Percentiles rank a stretch among this genome's conserved stretches.
Conservation (phyloP, 2,888 invertebrate genomes). For the Macaria liturata region DNA sequence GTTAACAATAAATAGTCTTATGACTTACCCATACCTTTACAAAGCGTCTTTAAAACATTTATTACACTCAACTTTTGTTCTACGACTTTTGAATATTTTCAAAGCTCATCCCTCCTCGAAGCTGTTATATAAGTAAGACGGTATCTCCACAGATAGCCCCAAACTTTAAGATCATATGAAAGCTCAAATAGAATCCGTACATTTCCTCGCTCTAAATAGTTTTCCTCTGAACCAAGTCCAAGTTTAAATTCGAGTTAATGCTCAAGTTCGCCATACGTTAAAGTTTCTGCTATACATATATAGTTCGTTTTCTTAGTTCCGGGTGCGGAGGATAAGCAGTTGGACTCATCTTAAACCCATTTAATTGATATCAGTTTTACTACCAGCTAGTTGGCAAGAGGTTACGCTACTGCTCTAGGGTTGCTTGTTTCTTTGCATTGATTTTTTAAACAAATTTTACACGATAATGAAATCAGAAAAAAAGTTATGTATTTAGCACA, state of each 20-base stretch:
- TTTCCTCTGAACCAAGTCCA: constrained; percentile 4
- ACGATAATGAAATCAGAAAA: too few relatives aligned
- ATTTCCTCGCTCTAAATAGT: constrained; percentile 7
- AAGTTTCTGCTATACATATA: constrained; percentile 12
- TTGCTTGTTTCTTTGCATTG: too few relatives aligned
- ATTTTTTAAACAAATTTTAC: too few relatives aligned
- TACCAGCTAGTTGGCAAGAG: constrained; percentile 15
- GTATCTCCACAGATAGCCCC: neutral
- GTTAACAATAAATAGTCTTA: too few relatives aligned
- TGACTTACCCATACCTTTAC: too few relatives aligned
- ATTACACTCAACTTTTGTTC: too few relatives aligned
- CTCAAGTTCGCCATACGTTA: constrained; percentile 14
- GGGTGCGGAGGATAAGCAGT: constrained; percentile 30
- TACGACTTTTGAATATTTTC: too few relatives aligned
- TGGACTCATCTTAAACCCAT: constrained; percentile 24
- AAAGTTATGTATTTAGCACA: too few relatives aligned
- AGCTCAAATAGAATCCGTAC: neutral
- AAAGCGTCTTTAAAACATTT: too few relatives aligned
- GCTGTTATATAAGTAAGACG: too few relatives aligned
- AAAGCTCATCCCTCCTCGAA: too few relatives aligned
- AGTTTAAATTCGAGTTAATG: constrained; percentile 14
- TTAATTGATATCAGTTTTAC: constrained; percentile 35
- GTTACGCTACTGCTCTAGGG: neutral
- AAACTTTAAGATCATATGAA: neutral
- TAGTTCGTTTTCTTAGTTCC: constrained; percentile 12